Base-by-base conservation (phyloP, 2,113 vertebrate genomes). In the Pangasianodon hypophthalmus region DNA sequence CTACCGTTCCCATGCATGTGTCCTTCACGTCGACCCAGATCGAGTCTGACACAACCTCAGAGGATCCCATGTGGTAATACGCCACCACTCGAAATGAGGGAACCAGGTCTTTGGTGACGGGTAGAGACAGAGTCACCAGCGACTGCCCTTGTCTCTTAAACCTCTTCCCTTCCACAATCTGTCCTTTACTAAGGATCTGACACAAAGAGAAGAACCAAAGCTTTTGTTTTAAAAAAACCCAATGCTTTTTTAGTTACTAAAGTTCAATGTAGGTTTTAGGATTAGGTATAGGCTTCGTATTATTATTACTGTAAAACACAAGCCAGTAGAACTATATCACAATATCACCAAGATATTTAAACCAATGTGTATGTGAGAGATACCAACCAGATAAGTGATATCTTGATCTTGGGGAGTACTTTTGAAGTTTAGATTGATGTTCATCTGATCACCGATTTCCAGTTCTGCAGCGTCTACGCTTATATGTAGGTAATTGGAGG, bases 41-140 rank as follows among this genome's bases (percentile, higher is more conserved):
- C 1, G 96, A 95, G 54, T 96, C 96, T 0, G 95, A 94, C 82
- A 96, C 95, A 14, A 96, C 84, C 88, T 96, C 95, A n/a, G 24
- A 75, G 0, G 0, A 13, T 14, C 88, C 91, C n/a, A 95, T 87
- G 14, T 96, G 90, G 58, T 95, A 93, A 90, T 95, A 95, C 6
- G 93, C 95, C 93, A 96, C 89, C 21, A 95, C 89, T n/a, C 94
- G 90, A 91, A 96, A 95, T 18, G 95, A 96, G 1, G 96, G 95
- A 21, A 94, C 79, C 90, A 92, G 90, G 0, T 93, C 86, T 54
- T 93, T 94, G 37, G 60, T 91, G 44, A 95, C 60, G 0, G 41
- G 21, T 29, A 92, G 8, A 1, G 82, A 37, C 75, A 91, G 44
- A 50, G 92, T 77, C 7, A 93, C 79, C 83, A 96, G 50, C 75